Percentiles rank a stretch among this genome's conserved stretches.
Evolutionary conservation across 2,888 invertebrate species (phyloP).

Genomic region (Schizotus pectinicornis): DNA sequence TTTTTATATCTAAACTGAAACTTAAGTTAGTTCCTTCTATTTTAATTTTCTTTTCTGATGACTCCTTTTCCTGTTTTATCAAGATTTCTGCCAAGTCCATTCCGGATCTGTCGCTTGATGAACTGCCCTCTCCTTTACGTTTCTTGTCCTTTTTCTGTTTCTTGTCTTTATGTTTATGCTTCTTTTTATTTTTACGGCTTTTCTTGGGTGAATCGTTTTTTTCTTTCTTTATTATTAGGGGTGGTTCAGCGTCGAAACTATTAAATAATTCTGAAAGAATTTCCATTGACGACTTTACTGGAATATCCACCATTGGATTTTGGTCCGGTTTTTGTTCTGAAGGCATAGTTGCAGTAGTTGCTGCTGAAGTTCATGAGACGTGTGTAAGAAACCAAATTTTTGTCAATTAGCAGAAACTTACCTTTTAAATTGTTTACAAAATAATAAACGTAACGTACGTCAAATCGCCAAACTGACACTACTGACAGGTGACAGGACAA

Average conservation of each 20-base stretch:
- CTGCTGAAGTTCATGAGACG: too few relatives aligned
- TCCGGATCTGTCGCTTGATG: constrained; percentile 45
- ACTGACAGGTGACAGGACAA: neutral
- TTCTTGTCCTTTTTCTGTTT: constrained; percentile 61
- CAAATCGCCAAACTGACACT: neutral
- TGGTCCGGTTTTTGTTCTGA: constrained; percentile 28
- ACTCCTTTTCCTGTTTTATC: constrained; percentile 52
- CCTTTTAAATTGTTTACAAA: neutral
- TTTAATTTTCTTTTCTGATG: constrained; percentile 51
- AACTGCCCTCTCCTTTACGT: constrained; percentile 52
- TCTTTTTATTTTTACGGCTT: constrained; percentile 65
- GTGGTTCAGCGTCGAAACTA: constrained; percentile 77
- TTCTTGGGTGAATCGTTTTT: constrained; percentile 56
- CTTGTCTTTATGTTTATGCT: constrained; percentile 65
- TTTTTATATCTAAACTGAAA: constrained; percentile 25
- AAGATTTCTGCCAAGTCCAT: constrained; percentile 52
- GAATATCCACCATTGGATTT: constrained; percentile 44
- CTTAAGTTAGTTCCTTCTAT: constrained; percentile 44
- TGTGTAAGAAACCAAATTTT: neutral
- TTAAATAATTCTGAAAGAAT: constrained; percentile 83
- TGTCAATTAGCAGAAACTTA: too few relatives aligned
- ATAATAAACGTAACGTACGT: neutral
- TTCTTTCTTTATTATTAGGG: constrained; percentile 55
- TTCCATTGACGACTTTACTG: constrained; percentile 74
- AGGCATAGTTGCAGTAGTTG: constrained; percentile 1